These are phyloP conservation scores for Cryptotermes secundus DNA, from an alignment of 1,140 invertebrate genomes.

Conservation along the genomic window DNA sequence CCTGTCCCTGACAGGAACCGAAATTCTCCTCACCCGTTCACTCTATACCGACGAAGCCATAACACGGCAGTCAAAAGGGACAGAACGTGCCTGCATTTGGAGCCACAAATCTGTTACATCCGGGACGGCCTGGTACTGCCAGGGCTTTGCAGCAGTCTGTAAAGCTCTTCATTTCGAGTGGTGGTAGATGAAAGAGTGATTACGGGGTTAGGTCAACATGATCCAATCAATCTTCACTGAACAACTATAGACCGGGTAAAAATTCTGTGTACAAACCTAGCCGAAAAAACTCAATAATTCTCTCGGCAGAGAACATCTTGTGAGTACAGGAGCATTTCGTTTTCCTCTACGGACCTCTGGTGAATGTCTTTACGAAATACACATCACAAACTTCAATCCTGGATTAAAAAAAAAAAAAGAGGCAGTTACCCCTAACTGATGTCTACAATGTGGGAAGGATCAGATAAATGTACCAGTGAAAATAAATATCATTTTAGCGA, in stretches of 20 bases:
- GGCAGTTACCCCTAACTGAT: too few species aligned
- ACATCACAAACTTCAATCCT: background rate
- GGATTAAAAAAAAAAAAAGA: background rate
- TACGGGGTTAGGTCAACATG: background rate
- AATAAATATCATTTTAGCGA: too few species aligned
- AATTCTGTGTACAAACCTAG: background rate
- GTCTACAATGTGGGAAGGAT: too few species aligned
- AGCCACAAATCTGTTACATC: too few species aligned
- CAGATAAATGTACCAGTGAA: too few species aligned
- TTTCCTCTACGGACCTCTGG: background rate
- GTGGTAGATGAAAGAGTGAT: too few species aligned
- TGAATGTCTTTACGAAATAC: background rate
- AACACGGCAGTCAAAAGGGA: too few species aligned
- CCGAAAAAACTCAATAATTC: background rate
- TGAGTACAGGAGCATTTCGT: background rate
- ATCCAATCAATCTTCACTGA: background rate
- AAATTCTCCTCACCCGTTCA: too few species aligned
- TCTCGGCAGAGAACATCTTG: background rate
- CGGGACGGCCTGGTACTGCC: background rate
- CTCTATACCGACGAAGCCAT: too few species aligned
- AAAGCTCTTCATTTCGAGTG: too few species aligned
- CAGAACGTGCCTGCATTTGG: too few species aligned
- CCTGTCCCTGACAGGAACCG: too few species aligned
- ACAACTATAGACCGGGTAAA: background rate
- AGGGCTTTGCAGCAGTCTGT: background rate